Percentiles rank a stretch among this genome's conserved stretches.
Conservation (phyloP, 2,113 vertebrate genomes). For the Cyphomyrus discorhynchus region DNA sequence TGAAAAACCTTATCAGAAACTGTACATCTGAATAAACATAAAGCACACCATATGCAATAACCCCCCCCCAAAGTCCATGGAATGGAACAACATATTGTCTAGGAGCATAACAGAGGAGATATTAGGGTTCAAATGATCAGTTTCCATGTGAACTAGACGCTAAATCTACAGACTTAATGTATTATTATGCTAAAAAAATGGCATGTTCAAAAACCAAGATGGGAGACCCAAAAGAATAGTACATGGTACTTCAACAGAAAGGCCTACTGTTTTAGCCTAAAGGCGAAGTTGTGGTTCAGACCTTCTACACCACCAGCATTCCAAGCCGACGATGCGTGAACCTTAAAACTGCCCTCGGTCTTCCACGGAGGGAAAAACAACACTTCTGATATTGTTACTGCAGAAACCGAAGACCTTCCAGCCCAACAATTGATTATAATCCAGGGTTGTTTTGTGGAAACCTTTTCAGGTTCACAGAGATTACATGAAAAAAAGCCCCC, state of each 20-base stretch:
- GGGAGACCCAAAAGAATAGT: background rate
- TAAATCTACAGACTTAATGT: conserved; percentile 21
- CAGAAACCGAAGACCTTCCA: background rate
- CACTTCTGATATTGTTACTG: background rate
- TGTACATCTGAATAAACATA: background rate
- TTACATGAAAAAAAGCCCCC: background rate
- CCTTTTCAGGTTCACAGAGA: background rate
- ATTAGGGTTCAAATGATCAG: background rate
- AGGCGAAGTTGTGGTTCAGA: background rate
- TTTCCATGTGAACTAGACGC: conserved; percentile 21
- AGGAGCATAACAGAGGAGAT: conserved; percentile 14
- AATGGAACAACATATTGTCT: background rate
- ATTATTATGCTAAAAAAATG: background rate
- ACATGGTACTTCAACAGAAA: background rate
- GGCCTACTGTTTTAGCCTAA: background rate
- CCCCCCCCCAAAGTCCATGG: background rate
- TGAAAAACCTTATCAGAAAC: background rate
- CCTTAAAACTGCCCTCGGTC: background rate
- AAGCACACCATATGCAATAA: background rate
- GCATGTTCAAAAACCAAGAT: background rate
- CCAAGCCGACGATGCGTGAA: background rate
- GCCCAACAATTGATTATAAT: background rate
- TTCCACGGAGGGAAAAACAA: background rate
- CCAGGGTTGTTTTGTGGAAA: background rate
- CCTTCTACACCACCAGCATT: background rate